phyloP scores from a whole-genome alignment of 2,888 invertebrate genomes.

The Tipula unca region DNA sequence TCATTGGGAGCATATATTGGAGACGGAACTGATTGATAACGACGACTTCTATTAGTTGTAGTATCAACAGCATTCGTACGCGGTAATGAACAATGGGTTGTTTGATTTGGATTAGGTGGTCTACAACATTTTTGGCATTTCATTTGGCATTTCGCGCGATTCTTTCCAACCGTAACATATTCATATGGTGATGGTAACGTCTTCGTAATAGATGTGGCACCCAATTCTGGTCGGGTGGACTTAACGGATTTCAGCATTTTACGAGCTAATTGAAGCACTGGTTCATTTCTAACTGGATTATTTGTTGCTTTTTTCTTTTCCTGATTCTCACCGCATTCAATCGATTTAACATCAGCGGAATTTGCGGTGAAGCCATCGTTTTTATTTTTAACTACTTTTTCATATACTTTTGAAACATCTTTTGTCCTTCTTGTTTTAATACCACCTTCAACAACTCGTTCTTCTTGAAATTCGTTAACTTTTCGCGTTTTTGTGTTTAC shows the following conservation, averaged over 20 bases:
- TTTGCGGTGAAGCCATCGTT: neutral
- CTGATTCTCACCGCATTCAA: neutral
- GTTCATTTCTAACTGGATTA: too few species aligned
- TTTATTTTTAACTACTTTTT: neutral
- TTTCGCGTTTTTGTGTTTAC: neutral
- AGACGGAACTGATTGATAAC: neutral
- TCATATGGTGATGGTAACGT: too few species aligned
- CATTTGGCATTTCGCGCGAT: too few species aligned
- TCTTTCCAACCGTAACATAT: too few species aligned
- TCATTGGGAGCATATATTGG: neutral
- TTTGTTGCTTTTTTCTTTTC: neutral
- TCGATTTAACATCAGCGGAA: neutral
- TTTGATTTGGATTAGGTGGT: too few species aligned
- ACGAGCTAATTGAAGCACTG: too few species aligned
- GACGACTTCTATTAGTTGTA: neutral
- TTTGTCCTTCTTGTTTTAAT: neutral
- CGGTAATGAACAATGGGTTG: too few species aligned
- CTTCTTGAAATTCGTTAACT: neutral
- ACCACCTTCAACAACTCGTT: neutral
- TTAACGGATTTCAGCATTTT: too few species aligned
- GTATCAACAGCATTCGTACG: neutral
- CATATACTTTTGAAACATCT: neutral
- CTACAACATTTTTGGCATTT: too few species aligned
- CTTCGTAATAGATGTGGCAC: too few species aligned
- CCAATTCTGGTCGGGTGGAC: too few species aligned